Evolutionary conservation across 2,888 invertebrate species (phyloP).

Genomic region (Lamproptera curius): DNA sequence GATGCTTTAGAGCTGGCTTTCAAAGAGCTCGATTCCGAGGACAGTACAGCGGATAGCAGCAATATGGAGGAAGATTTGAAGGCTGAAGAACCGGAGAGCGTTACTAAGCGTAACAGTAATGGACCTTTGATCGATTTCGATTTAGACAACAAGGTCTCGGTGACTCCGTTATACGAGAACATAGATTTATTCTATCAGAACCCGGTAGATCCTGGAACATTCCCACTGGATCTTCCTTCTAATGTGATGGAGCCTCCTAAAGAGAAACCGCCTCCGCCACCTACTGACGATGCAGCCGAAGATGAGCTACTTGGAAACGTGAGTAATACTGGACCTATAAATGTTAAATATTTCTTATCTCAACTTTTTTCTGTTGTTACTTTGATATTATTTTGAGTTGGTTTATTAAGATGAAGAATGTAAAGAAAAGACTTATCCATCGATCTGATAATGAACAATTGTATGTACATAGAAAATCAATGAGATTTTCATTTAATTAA

Average conservation of each 20-base stretch:
- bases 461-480: no score
- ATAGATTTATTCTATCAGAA: conserved; percentile 77
- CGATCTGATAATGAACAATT: no score
- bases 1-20: conserved; percentile 82
- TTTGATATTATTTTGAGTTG: no score
- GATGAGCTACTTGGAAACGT: conserved; percentile 70
- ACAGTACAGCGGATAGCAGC: conserved; percentile 38
- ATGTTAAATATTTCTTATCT: no score
- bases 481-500: no score
- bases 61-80: conserved; percentile 57
- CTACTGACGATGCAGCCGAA: conserved; percentile 71
- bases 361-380: no score
- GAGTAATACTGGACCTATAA: no score
- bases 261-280: conserved; percentile 91
- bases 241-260: conserved; percentile 86
- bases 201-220: conserved; percentile 47
- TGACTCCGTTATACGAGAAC: conserved; percentile 79
- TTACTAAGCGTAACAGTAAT: conserved; percentile 29
- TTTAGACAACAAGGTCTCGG: conserved; percentile 55
- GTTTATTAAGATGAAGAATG: no score
- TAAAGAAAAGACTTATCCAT: no score
- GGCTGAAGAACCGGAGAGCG: conserved; percentile 32
- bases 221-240: conserved; percentile 78
- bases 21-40: conserved; percentile 79
- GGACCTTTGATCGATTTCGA: conserved; percentile 43